Evolutionary conservation across 1,140 invertebrate genomes (phyloP).

Genomic region (Drosophila ironensis): DNA sequence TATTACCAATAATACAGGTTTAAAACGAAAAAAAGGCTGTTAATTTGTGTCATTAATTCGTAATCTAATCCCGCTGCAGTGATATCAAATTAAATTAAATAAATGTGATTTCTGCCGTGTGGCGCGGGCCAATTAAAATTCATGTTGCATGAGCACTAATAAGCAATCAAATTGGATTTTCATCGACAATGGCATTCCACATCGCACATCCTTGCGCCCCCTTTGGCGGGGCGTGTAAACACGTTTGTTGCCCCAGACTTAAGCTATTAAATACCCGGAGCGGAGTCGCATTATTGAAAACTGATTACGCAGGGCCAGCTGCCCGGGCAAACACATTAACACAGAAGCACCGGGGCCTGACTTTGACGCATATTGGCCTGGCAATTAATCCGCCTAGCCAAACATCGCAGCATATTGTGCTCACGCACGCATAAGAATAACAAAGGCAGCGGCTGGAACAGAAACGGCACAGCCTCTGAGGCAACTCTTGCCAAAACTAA

Average conservation of each 20-base stretch:
- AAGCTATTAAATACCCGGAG: constrained; percentile 34
- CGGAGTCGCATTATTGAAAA: constrained; percentile 56
- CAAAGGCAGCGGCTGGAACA: too few relatives aligned
- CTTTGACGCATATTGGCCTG: constrained; percentile 64
- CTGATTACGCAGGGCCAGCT: constrained; percentile 38
- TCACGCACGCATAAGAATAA: constrained; percentile 56
- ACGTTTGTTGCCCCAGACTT: constrained; percentile 9
- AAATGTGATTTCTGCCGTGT: constrained; percentile 5
- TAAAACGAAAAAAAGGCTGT: not conserved
- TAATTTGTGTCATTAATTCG: not conserved
- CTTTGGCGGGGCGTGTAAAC: constrained; percentile 4
- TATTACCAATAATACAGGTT: not conserved
- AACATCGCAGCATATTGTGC: constrained; percentile 61
- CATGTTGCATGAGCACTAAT: constrained; percentile 49
- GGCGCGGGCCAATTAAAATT: constrained; percentile 45
- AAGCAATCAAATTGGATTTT: constrained; percentile 57
- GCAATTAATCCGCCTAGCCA: constrained; percentile 64
- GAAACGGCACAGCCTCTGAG: too few relatives aligned
- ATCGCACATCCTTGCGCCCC: not conserved
- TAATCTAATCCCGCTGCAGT: not conserved
- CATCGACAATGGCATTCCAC: not conserved
- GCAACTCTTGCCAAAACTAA: constrained; percentile 25
- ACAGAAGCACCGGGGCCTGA: constrained; percentile 30
- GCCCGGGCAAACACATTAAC: constrained; percentile 47
- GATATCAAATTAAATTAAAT: constrained; percentile 6